Base-by-base conservation (phyloP, 2,113 vertebrate genomes). In the Aleadryas rufinucha region DNA sequence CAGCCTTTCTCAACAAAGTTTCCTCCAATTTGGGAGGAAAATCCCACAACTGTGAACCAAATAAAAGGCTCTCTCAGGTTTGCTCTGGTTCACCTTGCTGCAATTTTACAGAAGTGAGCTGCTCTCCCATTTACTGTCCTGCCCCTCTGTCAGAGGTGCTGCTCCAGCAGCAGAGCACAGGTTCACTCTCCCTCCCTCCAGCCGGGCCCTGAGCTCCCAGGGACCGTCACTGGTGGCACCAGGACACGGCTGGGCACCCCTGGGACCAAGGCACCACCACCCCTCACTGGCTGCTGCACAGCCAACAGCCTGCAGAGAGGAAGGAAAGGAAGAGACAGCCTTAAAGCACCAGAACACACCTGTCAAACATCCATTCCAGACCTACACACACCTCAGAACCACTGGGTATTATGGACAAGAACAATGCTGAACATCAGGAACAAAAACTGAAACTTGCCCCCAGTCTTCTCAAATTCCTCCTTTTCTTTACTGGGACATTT, bases 41-140 rank as follows among this genome's bases (percentile, higher is more conserved):
- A 22, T 7, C 9, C 23, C 41, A 4, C 12, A 52, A 1, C 0
- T 63, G 53, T 20, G 16, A 88, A 30, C 8, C 24, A 1, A 4
- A 6, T 27, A 35, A 50, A 61, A 89, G 49, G n/a, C 41, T 54
- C 22, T 49, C 20, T 15, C 18, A 41, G 42, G 28, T 28, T 19
- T 16, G n/a, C 22, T 68, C 7, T 47, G 30, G 28, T 22, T 50
- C 19, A 70, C 5, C 39, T 45, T 60, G 49, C 49, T 68, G 35
- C 49, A 52, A 23, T 30, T 30, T 27, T 37, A 54, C 7, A 68
- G 1, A 4, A 82, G 50, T 44, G 14, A 83, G 18, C 4, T 47
- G 17, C 16, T 64, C 69, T 59, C 9, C 57, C 19, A 5, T 37
- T 70, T 21, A 5, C 27, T 49, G n/a, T 27, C 13, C 37, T 68